Conservation (phyloP, 2,888 invertebrate genomes). For the Hemicrepidius hirtus region DNA sequence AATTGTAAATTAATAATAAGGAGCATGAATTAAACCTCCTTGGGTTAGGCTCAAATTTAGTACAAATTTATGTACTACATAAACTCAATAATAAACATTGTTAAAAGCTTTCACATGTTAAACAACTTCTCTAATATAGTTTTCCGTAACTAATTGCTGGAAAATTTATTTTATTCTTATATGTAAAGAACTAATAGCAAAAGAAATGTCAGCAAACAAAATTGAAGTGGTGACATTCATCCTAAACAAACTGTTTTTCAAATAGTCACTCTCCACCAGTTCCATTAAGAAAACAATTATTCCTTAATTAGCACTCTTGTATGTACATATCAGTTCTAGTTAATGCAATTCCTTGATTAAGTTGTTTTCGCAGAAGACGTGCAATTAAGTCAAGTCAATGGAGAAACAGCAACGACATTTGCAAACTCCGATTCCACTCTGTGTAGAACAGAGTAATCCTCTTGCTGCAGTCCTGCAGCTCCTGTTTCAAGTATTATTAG, state of each 20-base stretch:
- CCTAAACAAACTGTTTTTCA: background rate
- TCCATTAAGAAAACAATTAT: conserved; percentile 22
- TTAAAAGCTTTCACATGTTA: too few species aligned
- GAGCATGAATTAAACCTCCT: too few species aligned
- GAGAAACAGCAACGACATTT: conserved; percentile 19
- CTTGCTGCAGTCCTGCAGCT: conserved; percentile 9
- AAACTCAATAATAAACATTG: too few species aligned
- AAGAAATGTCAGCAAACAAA: conserved; percentile 11
- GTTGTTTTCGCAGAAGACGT: conserved; percentile 27
- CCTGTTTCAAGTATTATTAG: conserved; percentile 8
- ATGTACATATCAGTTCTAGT: conserved; percentile 21
- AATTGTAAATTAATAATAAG: too few species aligned
- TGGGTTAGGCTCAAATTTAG: too few species aligned
- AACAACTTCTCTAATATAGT: too few species aligned
- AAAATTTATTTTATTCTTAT: too few species aligned
- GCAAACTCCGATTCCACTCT: background rate
- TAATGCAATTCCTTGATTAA: conserved; percentile 23
- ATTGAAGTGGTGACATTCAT: conserved; percentile 3
- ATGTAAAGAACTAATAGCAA: background rate
- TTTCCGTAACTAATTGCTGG: too few species aligned
- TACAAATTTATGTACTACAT: too few species aligned
- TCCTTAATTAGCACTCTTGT: conserved; percentile 23
- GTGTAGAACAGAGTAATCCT: conserved; percentile 9
- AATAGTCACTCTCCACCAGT: background rate
- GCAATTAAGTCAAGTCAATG: conserved; percentile 23